phyloP scores from a whole-genome alignment of 2,113 vertebrate species.

The Fregetta grallaria region DNA sequence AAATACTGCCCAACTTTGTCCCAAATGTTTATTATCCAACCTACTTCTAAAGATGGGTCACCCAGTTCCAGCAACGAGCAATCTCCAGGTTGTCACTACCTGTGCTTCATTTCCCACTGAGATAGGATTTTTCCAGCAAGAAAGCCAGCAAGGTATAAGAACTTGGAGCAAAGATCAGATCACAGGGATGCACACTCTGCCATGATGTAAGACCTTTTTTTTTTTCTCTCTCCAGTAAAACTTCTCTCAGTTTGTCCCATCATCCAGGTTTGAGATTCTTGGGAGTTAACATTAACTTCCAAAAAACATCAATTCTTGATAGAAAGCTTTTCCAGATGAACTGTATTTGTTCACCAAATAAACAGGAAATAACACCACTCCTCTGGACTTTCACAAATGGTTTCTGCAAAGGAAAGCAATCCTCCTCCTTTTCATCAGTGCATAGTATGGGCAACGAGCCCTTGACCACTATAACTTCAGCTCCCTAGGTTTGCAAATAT shows the following conservation, averaged over 20 bases:
- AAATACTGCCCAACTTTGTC: neutral
- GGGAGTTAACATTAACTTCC: neutral
- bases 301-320: neutral
- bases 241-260: neutral
- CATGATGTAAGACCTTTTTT: neutral
- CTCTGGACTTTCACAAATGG: neutral
- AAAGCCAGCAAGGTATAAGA: neutral
- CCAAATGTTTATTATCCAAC: neutral
- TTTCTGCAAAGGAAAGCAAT: neutral
- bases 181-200: neutral
- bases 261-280: neutral
- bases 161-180: neutral
- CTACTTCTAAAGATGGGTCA: neutral
- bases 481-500: neutral
- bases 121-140: neutral
- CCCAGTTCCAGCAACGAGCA: neutral
- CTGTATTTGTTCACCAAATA: neutral
- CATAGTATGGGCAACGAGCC: neutral
- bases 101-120: neutral
- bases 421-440: neutral
- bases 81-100: neutral
- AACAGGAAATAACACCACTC: neutral
- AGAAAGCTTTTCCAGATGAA: neutral
- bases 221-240: neutral
- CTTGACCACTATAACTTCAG: neutral